Base-by-base conservation (phyloP, 2,113 vertebrate species). In the Onychostoma macrolepis region DNA sequence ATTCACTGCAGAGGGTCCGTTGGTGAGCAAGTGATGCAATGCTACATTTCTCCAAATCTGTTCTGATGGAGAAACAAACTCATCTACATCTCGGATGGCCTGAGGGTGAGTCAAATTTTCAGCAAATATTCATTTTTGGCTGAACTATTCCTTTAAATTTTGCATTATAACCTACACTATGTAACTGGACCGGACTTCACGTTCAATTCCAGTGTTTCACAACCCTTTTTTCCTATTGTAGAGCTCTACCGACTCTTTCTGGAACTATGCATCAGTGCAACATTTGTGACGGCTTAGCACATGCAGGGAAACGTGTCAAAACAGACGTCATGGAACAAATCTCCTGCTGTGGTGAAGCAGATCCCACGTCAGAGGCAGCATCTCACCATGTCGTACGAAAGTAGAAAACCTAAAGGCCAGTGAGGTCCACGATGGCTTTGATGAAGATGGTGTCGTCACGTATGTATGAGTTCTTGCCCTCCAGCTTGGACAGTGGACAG, bases 401-500 rank as follows among this genome's bases (percentile, higher is more conserved):
- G 67, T 69, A 11, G 33, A 74, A 24, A 12, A 74, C 71, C 92
- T 96, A 99, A 86, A 99, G 97, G 89, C 98, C 98, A 0, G 98
- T 97, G 91, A 99, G 96, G 90, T 99, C 98, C 90, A 99, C 98
- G 1, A 99, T 99, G 78, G 96, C 97, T 94, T 99, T 99, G 93
- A 99, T 97, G 93, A 99, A 99, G 94, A 99, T 97, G 91, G 96
- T 96, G 11, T 99, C 98, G 2, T 99, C 98, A 0, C 97, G 96
- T 67, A 99, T 96, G 26, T 99, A 99, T 10, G 97, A 96, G 87
- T 97, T 97, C 94, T 98, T 98, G 91, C 94, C 92, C 74, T 98
- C 98, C 90, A 99, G 96, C 89, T 97, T 96, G 8, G 96, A 95
- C 33, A 99, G 95, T 0, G 98, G 98, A 91, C 98, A 99, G 95